phyloP scores from a whole-genome alignment of 2,113 vertebrate genomes.

The Labeo catla region DNA sequence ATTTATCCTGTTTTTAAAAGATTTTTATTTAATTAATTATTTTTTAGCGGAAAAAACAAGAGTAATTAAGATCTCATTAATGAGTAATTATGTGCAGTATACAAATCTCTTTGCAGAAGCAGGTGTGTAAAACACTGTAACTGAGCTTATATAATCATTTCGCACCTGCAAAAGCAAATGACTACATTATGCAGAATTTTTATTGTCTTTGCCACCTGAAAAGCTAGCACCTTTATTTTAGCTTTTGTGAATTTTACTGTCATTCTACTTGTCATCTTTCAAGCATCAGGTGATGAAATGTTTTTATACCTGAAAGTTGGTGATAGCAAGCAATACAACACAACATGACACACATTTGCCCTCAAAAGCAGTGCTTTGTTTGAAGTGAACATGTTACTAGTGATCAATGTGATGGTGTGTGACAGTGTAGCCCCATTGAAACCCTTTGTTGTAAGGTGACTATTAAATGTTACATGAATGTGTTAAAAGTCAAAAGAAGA shows the following conservation, averaged over 20 bases:
- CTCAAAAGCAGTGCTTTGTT: not conserved
- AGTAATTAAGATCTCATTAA: not conserved
- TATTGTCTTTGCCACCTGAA: not conserved
- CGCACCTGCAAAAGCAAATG: not conserved
- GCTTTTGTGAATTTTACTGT: not conserved
- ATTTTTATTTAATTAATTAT: no score
- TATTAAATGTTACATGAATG: not conserved
- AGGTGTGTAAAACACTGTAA: not conserved
- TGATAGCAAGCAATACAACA: not conserved
- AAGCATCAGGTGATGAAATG: not conserved
- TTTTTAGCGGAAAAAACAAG: not conserved
- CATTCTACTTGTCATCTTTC: no score
- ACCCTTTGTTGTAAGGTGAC: not conserved
- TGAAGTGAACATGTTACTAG: not conserved
- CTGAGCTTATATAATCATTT: not conserved
- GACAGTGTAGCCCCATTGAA: not conserved
- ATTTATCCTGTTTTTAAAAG: not conserved
- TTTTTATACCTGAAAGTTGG: not conserved
- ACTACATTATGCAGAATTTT: not conserved
- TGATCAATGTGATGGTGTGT: not conserved
- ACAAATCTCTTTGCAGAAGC: not conserved
- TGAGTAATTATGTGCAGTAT: not conserved
- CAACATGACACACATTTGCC: not conserved
- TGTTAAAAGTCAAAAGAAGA: slow-evolving; percentile 7
- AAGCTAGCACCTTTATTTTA: not conserved